Percentiles rank a stretch among this genome's conserved stretches.
Evolutionary conservation across 2,113 vertebrate genomes (phyloP).

Genomic region (Vimba vimba): DNA sequence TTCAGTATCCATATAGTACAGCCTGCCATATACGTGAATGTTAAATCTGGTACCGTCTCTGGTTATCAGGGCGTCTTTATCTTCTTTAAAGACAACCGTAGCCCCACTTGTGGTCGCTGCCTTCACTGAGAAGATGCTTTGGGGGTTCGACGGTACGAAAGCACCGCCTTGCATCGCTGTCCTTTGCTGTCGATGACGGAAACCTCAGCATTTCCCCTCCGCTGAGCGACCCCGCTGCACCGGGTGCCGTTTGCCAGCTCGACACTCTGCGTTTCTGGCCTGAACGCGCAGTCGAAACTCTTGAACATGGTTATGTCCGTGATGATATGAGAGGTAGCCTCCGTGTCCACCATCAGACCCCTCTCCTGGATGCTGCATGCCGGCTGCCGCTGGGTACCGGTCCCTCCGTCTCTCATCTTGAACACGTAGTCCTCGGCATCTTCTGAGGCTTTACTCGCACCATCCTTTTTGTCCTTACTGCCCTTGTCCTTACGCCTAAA

Average conservation of each 20-base stretch:
- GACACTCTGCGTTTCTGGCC: neutral
- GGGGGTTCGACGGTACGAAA: slow-evolving; percentile 23
- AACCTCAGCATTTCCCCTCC: slow-evolving; percentile 13
- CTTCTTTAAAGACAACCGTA: too few relatives aligned
- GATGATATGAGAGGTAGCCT: slow-evolving; percentile 13
- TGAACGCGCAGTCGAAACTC: neutral
- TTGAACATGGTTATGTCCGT: slow-evolving; percentile 7
- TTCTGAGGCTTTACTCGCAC: neutral
- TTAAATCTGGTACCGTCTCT: too few relatives aligned
- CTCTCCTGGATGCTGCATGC: neutral
- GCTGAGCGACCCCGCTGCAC: neutral
- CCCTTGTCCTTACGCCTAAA: slow-evolving; percentile 18
- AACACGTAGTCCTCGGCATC: neutral
- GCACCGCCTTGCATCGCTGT: neutral
- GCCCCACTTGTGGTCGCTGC: neutral
- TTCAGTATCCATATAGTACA: too few relatives aligned
- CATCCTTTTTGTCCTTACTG: neutral
- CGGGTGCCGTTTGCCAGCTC: neutral
- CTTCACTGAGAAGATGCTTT: slow-evolving; percentile 30
- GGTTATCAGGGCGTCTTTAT: too few relatives aligned
- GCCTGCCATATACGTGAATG: too few relatives aligned
- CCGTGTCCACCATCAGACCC: neutral
- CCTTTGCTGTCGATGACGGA: neutral
- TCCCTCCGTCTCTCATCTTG: slow-evolving; percentile 5
- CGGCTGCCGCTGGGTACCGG: neutral